phyloP scores from a whole-genome alignment of 1,140 invertebrate species.

The Idris sp. region DNA sequence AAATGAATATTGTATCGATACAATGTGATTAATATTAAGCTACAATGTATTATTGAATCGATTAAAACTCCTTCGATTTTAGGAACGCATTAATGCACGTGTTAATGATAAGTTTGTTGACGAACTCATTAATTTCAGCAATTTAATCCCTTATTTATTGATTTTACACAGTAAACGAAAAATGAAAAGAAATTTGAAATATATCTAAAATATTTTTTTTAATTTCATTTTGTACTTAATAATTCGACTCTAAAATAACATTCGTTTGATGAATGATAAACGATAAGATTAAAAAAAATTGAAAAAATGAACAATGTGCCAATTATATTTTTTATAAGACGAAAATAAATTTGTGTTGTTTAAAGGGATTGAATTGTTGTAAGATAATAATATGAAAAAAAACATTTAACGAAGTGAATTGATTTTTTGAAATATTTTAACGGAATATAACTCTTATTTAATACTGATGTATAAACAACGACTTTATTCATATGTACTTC shows the following conservation, averaged over 20 bases:
- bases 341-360: constrained; percentile 14
- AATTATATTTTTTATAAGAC: constrained; percentile 38
- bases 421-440: constrained; percentile 25
- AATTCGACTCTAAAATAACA: neutral
- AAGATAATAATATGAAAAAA: neutral
- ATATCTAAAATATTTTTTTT: too few relatives aligned
- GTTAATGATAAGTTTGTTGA: constrained; percentile 24
- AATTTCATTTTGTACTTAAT: constrained; percentile 16
- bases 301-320: constrained; percentile 16
- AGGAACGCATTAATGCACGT: constrained; percentile 6
- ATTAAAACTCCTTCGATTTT: constrained; percentile 31
- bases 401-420: constrained; percentile 14
- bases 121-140: constrained; percentile 4
- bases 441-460: constrained; percentile 13
- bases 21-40: constrained; percentile 51
- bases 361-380: constrained; percentile 35
- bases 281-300: constrained; percentile 1
- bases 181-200: neutral
- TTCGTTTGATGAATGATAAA: constrained; percentile 11
- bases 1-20: constrained; percentile 57
- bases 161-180: constrained; percentile 14
- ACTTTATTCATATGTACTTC: constrained; percentile 34
- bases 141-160: constrained; percentile 28
- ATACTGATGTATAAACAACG: constrained; percentile 27
- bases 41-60: constrained; percentile 31